A percentile compares a stretch with the other conserved stretches of the same genome.
Evolutionary conservation across 2,113 vertebrate genomes (phyloP).

Genomic region (Petrocephalus zakoni): DNA sequence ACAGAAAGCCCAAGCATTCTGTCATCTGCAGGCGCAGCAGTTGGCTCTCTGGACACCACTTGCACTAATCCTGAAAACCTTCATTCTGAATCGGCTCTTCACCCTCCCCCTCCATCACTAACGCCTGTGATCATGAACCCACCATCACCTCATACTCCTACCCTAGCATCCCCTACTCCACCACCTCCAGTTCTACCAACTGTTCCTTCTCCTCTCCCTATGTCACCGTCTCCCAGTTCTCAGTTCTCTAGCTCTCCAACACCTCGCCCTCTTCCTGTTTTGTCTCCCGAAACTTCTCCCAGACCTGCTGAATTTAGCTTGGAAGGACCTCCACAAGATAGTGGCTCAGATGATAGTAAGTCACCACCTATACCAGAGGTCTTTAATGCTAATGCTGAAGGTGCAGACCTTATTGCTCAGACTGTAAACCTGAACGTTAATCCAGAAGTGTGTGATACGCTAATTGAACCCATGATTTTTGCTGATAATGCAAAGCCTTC

Average conservation of each 20-base stretch:
- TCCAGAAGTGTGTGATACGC: slow-evolving; percentile 22
- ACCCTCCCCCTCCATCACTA: slow-evolving; percentile 75
- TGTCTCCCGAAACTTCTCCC: slow-evolving; percentile 84
- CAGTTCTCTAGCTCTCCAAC: slow-evolving; percentile 64
- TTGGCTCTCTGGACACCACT: slow-evolving; percentile 33
- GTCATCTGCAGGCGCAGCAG: slow-evolving; percentile 20
- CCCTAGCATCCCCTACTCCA: slow-evolving; percentile 70
- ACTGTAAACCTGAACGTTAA: slow-evolving; percentile 29
- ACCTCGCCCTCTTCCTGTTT: slow-evolving; percentile 73
- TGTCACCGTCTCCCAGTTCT: slow-evolving; percentile 67
- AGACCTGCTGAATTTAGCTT: slow-evolving; percentile 52
- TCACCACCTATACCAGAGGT: slow-evolving; percentile 32
- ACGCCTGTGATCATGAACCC: slow-evolving; percentile 76
- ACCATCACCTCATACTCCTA: slow-evolving; percentile 64
- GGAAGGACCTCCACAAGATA: slow-evolving; percentile 22
- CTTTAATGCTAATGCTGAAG: slow-evolving; percentile 33
- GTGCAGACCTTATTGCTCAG: slow-evolving; percentile 37
- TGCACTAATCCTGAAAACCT: slow-evolving; percentile 51
- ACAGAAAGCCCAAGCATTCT: slow-evolving; percentile 46
- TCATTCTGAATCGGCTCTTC: slow-evolving; percentile 49
- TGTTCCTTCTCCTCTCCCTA: slow-evolving; percentile 58
- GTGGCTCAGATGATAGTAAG: slow-evolving; percentile 32
- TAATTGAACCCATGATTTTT: slow-evolving; percentile 23
- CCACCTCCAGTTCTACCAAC: slow-evolving; percentile 84
- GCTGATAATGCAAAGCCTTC: slow-evolving; percentile 9